These are phyloP conservation scores for Pseudomyrmex pallidus DNA, from an alignment of 1,140 invertebrate genomes.

Conservation along the genomic window DNA sequence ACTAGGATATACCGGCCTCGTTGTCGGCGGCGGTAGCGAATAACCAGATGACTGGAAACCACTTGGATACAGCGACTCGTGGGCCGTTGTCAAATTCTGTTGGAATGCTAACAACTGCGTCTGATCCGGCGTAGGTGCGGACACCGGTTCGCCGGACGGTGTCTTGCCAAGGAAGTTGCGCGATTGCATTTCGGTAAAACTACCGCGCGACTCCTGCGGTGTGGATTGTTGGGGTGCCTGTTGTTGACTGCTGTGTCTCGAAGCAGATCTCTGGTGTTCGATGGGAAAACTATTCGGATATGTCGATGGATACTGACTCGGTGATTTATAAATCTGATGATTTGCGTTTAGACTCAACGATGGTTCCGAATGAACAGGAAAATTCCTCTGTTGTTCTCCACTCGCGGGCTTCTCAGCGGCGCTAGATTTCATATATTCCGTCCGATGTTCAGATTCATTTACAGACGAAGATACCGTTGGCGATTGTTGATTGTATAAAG, in stretches of 20 bases:
- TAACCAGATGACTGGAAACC: constrained; percentile 81
- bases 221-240: constrained; percentile 58
- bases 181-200: constrained; percentile 73
- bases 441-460: constrained; percentile 74
- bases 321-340: constrained; percentile 80
- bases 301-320: constrained; percentile 76
- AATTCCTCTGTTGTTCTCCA: constrained; percentile 77
- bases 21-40: constrained; percentile 79
- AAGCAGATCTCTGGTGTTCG: constrained; percentile 68
- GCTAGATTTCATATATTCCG: constrained; percentile 77
- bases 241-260: constrained; percentile 71
- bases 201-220: constrained; percentile 63
- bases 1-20: constrained; percentile 80
- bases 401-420: constrained; percentile 72
- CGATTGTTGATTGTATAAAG: constrained; percentile 72
- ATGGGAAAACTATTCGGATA: constrained; percentile 78
- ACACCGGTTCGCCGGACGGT: constrained; percentile 52
- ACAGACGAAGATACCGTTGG: constrained; percentile 64
- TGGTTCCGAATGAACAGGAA: constrained; percentile 71
- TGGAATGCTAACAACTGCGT: constrained; percentile 78
- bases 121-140: constrained; percentile 71
- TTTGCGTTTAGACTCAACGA: constrained; percentile 74
- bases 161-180: constrained; percentile 68
- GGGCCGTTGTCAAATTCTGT: constrained; percentile 76
- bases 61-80: constrained; percentile 80